A percentile compares a stretch with the other conserved stretches of the same genome.
Conservation (phyloP, 2,113 vertebrate species). For the Lanius ludovicianus region DNA sequence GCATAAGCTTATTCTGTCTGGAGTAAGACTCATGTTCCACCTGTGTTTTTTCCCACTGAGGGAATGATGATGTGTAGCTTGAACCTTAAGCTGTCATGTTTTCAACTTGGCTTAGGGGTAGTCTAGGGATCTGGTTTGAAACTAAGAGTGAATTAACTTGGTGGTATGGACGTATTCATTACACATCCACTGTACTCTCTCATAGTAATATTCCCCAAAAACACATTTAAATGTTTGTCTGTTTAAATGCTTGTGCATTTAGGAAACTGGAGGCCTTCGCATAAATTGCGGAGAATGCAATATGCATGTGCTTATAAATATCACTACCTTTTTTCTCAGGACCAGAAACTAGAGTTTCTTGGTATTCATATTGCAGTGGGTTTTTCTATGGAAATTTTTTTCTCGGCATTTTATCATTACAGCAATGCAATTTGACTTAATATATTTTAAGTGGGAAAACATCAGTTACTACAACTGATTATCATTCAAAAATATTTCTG, state of each 20-base stretch:
- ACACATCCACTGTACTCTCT: neutral
- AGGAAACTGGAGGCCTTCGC: neutral
- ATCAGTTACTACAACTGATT: neutral
- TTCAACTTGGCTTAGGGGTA: neutral
- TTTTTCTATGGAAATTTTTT: neutral
- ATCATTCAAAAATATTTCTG: neutral
- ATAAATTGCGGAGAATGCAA: neutral
- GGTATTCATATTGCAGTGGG: neutral
- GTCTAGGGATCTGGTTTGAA: neutral
- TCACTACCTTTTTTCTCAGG: neutral
- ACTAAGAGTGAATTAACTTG: neutral
- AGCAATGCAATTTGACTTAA: neutral
- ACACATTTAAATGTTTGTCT: neutral
- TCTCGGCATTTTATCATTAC: neutral
- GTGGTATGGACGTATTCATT: neutral
- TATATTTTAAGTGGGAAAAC: neutral
- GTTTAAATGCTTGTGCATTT: neutral
- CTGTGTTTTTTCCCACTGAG: neutral
- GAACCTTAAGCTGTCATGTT: neutral
- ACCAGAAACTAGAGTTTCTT: neutral
- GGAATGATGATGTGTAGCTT: neutral
- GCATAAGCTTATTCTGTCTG: neutral
- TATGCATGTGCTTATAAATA: neutral
- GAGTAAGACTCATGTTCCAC: neutral
- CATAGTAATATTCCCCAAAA: neutral